phyloP scores from a whole-genome alignment of 2,113 vertebrate species.

The Mastomys natalensis region DNA sequence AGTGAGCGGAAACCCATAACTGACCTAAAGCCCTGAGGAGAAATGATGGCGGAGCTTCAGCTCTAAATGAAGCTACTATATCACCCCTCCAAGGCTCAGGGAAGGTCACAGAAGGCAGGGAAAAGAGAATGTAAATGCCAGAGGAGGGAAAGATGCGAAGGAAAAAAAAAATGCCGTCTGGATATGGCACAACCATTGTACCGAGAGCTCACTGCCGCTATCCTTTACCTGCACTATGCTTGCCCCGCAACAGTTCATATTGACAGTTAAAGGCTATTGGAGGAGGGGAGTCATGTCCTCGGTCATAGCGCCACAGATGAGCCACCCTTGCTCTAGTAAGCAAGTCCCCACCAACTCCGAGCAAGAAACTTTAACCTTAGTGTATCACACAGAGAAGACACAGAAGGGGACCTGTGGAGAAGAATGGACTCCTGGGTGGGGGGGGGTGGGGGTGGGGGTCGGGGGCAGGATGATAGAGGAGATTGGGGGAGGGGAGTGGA shows the following conservation, averaged over 20 bases:
- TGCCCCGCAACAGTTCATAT: not conserved
- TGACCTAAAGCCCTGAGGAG: not conserved
- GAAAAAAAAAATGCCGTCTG: no score
- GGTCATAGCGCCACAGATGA: not conserved
- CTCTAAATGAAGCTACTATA: not conserved
- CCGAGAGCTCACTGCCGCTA: not conserved
- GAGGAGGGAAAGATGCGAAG: not conserved
- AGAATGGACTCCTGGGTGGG: no score
- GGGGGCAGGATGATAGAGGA: no score
- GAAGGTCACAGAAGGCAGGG: not conserved
- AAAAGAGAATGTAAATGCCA: not conserved
- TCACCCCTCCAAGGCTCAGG: no score
- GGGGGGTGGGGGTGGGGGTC: not conserved
- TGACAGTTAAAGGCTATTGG: not conserved
- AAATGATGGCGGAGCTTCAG: not conserved
- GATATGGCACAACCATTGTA: not conserved
- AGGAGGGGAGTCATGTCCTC: not conserved
- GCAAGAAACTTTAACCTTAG: not conserved
- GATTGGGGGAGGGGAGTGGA: no score
- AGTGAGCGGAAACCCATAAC: not conserved
- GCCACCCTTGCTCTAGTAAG: not conserved
- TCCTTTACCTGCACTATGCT: no score
- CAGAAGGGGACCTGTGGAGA: not conserved
- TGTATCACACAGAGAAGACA: not conserved
- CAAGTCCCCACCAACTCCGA: not conserved